Percentiles rank a stretch among this genome's conserved stretches.
Conservation (phyloP, 1,140 invertebrate species). For the Glomeris maerens region DNA sequence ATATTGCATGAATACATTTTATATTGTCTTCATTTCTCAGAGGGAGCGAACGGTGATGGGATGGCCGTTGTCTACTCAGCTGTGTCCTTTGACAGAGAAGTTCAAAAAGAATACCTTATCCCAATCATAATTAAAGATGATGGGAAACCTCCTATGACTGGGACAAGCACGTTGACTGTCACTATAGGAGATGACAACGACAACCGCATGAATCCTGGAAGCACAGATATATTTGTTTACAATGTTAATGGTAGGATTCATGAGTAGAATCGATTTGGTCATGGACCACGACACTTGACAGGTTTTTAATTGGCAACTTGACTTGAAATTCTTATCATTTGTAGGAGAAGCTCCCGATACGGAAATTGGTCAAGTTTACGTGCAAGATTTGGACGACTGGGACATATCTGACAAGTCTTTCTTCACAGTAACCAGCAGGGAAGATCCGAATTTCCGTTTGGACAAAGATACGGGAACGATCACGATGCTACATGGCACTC, state of each 20-base stretch:
- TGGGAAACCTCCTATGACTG: slow-evolving; percentile 82
- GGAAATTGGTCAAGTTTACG: slow-evolving; percentile 86
- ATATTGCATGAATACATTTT: too few relatives aligned
- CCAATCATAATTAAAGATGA: slow-evolving; percentile 86
- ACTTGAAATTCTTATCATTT: neutral
- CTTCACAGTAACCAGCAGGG: slow-evolving; percentile 68
- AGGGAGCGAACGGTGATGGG: slow-evolving; percentile 86
- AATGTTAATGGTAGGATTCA: slow-evolving; percentile 56
- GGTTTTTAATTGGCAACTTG: neutral
- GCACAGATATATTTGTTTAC: slow-evolving; percentile 92
- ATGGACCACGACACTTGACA: too few relatives aligned
- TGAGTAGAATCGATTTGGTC: neutral
- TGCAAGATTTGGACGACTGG: slow-evolving; percentile 94
- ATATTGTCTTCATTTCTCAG: slow-evolving; percentile 32
- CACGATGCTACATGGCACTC: slow-evolving; percentile 79
- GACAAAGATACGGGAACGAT: slow-evolving; percentile 89
- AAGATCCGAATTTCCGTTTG: slow-evolving; percentile 58
- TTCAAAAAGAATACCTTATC: slow-evolving; percentile 85
- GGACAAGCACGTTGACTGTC: slow-evolving; percentile 84
- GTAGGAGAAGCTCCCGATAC: slow-evolving; percentile 40
- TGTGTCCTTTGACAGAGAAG: slow-evolving; percentile 83
- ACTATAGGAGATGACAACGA: slow-evolving; percentile 92
- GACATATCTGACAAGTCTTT: slow-evolving; percentile 94
- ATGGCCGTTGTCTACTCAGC: slow-evolving; percentile 85
- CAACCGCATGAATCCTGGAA: slow-evolving; percentile 91